Conservation (phyloP, 1,140 invertebrate species). For the Physella acuta region DNA sequence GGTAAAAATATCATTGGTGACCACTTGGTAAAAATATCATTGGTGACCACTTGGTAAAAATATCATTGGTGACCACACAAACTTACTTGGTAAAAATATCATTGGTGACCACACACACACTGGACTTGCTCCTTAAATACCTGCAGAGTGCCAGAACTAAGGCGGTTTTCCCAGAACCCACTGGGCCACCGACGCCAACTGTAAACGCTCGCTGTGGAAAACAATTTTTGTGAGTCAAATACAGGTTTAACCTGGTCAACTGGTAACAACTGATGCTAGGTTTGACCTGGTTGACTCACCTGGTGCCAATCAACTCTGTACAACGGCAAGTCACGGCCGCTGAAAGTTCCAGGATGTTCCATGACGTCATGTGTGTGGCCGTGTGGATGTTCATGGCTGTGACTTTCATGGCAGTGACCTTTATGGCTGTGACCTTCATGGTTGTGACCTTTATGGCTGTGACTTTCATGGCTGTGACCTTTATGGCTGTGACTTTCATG, state of each 20-base stretch:
- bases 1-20: too few species aligned
- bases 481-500: too few species aligned
- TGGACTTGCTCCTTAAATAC: constrained; percentile 44
- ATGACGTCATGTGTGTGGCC: constrained; percentile 57
- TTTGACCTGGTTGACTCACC: too few species aligned
- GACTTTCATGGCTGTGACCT: too few species aligned
- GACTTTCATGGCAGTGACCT: constrained; percentile 27
- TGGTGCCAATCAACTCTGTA: constrained; percentile 51
- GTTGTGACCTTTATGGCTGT: background rate
- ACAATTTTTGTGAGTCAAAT: too few species aligned
- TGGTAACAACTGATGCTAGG: too few species aligned
- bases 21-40: too few species aligned
- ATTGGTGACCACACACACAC: constrained; percentile 59
- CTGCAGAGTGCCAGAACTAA: constrained; percentile 54
- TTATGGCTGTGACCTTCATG: constrained; percentile 30
- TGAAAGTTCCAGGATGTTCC: constrained; percentile 47
- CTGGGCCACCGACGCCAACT: constrained; percentile 59
- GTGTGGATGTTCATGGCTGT: constrained; percentile 43
- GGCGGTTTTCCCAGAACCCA: constrained; percentile 60
- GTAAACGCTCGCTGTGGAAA: constrained; percentile 54
- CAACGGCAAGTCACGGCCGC: constrained; percentile 39
- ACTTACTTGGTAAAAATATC: constrained; percentile 59
- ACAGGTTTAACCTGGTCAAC: too few species aligned
- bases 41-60: too few species aligned
- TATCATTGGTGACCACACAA: too few species aligned